Base-by-base conservation (phyloP, 2,113 vertebrate species). In the Stigmatopora argus region DNA sequence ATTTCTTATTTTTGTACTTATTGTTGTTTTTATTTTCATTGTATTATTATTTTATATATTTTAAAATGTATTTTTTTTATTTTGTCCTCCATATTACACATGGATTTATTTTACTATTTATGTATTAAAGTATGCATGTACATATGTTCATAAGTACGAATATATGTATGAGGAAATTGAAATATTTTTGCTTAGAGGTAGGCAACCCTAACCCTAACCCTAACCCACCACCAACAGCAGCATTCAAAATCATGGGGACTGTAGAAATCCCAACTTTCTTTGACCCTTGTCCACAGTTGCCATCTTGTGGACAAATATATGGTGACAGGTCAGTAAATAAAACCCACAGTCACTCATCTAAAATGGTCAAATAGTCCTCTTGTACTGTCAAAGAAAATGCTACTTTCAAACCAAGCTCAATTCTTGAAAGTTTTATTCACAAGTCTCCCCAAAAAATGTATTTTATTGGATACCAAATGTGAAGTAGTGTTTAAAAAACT, bases 251-350 rank as follows among this genome's bases (percentile, higher is more conserved):
- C 6, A 56, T 55, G 10, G 3, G 31, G 21, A 6, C 46, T 12
- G 61, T 35, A 69, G 21, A 14, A 44, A 67, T 41, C 66, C 45
- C 57, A 66, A 11, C 11, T 23, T 31, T 14, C 23, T 55, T 12
- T 26, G 52, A 15, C 21, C 13, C 23, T 3, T 7, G 31, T 38
- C 64, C 18, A 35, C 53, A 76, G 65, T 80, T 85, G 88, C 90
- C 91, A 89, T 78, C 91, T 63, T 69, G 79, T 90, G 91, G 89
- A 71, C 12, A 7, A 9, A 3, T n/a, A 46, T 17, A 35, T 19
- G 31, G 2, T 55, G 8, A 71, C 62, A 21, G 17, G 17, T 60
- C 45, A 52, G 6, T 48, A 55, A 45, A 10, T 47, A 47, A 26
- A 19, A 15, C 2, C 17, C 6, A 41, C 15, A 31, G 15, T 12